phyloP scores from a whole-genome alignment of 2,113 vertebrate species.

The Merops nubicus region DNA sequence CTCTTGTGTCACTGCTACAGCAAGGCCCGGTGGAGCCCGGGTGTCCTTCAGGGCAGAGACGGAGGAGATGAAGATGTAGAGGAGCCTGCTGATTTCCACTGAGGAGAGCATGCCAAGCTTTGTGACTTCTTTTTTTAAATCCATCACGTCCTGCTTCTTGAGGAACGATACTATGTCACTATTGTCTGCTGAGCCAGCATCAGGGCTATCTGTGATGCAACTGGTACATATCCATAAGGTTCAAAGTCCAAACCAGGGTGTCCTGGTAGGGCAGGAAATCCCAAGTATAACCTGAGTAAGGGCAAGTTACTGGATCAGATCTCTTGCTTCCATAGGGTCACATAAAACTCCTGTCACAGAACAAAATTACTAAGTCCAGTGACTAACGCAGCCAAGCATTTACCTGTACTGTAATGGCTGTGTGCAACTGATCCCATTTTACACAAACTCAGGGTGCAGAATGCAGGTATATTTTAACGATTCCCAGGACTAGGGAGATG shows the following conservation, averaged over 20 bases:
- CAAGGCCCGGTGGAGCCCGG: background rate
- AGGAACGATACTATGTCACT: background rate
- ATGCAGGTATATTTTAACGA: background rate
- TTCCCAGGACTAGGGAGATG: background rate
- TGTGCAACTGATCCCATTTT: background rate
- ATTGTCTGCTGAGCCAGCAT: background rate
- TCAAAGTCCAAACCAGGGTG: background rate
- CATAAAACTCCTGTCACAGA: background rate
- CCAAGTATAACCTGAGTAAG: background rate
- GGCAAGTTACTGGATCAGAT: background rate
- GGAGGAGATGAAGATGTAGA: background rate
- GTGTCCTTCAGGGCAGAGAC: background rate
- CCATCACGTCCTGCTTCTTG: background rate
- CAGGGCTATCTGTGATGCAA: rapidly evolving
- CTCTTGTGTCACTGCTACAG: background rate
- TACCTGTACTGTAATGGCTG: background rate
- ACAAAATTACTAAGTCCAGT: background rate
- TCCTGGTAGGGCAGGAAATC: background rate
- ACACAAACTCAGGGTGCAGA: background rate
- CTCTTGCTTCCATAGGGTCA: background rate
- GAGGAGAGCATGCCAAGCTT: background rate
- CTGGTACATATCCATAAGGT: rapidly evolving
- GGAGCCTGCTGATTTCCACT: background rate
- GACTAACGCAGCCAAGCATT: background rate
- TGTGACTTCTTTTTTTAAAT: background rate